Evolutionary conservation across 1,140 invertebrate genomes (phyloP).

Genomic region (Scylla paramamosain): DNA sequence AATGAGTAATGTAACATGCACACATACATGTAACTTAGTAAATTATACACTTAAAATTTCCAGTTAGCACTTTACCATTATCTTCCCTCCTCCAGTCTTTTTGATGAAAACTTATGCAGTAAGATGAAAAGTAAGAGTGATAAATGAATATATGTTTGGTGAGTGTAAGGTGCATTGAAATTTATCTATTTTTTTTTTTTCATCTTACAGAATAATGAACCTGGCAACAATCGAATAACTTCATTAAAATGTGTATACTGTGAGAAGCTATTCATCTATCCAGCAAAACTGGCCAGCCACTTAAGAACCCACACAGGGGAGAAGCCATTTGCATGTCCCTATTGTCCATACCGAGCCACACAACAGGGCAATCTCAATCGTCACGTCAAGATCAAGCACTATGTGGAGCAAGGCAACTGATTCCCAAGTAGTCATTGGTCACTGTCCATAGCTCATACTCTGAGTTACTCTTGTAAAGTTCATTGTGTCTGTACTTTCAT

Average conservation of each 20-base stretch:
- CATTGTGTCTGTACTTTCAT: neutral
- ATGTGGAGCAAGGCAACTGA: conserved; percentile 53
- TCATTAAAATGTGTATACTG: conserved; percentile 62
- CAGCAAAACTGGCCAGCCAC: conserved; percentile 61
- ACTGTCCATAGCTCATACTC: neutral
- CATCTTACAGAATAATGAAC: conserved; percentile 51
- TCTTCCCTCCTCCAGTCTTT: no score
- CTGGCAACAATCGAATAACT: conserved; percentile 25
- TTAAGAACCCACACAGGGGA: conserved; percentile 68
- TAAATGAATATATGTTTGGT: no score
- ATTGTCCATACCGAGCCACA: conserved; percentile 64
- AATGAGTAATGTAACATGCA: no score
- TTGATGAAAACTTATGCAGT: no score
- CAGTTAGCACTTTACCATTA: no score
- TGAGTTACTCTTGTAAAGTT: neutral
- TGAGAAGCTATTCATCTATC: conserved; percentile 67
- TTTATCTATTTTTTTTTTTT: neutral
- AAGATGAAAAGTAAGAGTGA: no score
- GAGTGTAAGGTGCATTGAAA: neutral
- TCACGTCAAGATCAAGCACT: conserved; percentile 64
- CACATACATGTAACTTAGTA: no score
- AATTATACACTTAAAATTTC: no score
- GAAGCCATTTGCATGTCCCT: conserved; percentile 64
- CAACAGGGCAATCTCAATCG: conserved; percentile 69
- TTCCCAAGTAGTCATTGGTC: neutral